phyloP scores from a whole-genome alignment of 2,888 invertebrate genomes.

The Trichogramma dendrolimi region DNA sequence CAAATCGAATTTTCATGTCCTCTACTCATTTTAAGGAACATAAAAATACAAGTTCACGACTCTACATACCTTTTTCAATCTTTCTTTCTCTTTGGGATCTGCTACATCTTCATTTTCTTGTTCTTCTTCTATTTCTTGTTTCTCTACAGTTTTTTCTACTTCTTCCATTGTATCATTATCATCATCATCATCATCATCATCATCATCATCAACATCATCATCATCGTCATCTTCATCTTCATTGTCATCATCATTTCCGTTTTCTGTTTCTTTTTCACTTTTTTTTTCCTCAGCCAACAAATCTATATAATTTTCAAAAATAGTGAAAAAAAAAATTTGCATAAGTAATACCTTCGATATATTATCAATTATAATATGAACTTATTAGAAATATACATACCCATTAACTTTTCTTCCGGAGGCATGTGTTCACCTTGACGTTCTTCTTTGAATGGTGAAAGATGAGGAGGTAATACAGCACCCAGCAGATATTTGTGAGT shows the following conservation, averaged over 20 bases:
- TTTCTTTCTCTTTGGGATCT: conserved; percentile 26
- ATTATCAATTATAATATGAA: conserved; percentile 18
- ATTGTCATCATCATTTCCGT: conserved; percentile 22
- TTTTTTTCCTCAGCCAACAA: conserved; percentile 18
- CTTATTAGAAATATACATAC: conserved; percentile 30
- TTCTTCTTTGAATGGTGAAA: conserved; percentile 88
- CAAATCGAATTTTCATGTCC: no score
- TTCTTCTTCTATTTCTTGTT: conserved; percentile 38
- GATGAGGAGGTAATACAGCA: conserved; percentile 84
- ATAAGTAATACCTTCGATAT: conserved; percentile 37
- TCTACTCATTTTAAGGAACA: no score
- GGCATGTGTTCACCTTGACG: conserved; percentile 83
- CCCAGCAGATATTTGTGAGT: conserved; percentile 92
- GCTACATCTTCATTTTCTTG: conserved; percentile 30
- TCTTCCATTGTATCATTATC: conserved; percentile 36
- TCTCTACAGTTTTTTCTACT: conserved; percentile 36
- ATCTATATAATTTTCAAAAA: conserved; percentile 4
- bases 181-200: conserved; percentile 27
- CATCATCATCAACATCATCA: conserved; percentile 27
- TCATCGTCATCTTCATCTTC: conserved; percentile 6
- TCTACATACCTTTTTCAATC: conserved; percentile 16
- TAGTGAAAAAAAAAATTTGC: conserved; percentile 7
- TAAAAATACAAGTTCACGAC: not conserved
- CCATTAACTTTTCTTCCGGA: conserved; percentile 77
- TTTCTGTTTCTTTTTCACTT: conserved; percentile 30